These are phyloP conservation scores for Pogonomyrmex barbatus DNA, from an alignment of 1,140 invertebrate species.

Conservation along the genomic window DNA sequence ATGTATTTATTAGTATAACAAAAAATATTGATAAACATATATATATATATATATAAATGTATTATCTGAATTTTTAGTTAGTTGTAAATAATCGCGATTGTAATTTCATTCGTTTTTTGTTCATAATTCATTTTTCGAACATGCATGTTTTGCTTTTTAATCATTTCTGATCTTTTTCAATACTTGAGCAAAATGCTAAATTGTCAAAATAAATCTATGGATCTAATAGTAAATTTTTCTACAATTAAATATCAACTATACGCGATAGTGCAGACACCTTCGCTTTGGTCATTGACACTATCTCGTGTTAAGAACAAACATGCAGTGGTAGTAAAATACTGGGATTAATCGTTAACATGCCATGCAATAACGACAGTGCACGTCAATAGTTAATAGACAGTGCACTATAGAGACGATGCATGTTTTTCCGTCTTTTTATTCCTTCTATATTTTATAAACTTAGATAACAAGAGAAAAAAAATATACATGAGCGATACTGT, in stretches of 20 bases:
- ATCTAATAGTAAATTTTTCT: neutral
- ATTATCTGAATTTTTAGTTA: no score
- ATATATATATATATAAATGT: no score
- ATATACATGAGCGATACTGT: neutral
- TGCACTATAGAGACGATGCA: neutral
- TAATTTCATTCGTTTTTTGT: neutral
- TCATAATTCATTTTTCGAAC: neutral
- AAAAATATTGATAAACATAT: neutral
- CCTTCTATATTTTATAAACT: neutral
- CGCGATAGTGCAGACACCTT: constrained; percentile 24
- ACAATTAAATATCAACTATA: constrained; percentile 19
- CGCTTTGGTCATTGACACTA: constrained; percentile 48
- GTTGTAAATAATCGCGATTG: neutral
- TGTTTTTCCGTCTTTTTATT: neutral
- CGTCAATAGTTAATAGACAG: neutral
- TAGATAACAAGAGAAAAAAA: neutral
- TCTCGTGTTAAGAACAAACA: constrained; percentile 43
- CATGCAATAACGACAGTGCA: constrained; percentile 6
- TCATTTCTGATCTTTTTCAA: neutral
- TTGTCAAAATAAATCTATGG: neutral
- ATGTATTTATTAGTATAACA: neutral
- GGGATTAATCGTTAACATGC: constrained; percentile 31
- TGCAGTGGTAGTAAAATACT: constrained; percentile 23
- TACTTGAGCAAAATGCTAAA: neutral
- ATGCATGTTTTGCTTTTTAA: neutral